Conservation (phyloP, 2,797 vertebrate species). For the Discoglossus pictus region DNA sequence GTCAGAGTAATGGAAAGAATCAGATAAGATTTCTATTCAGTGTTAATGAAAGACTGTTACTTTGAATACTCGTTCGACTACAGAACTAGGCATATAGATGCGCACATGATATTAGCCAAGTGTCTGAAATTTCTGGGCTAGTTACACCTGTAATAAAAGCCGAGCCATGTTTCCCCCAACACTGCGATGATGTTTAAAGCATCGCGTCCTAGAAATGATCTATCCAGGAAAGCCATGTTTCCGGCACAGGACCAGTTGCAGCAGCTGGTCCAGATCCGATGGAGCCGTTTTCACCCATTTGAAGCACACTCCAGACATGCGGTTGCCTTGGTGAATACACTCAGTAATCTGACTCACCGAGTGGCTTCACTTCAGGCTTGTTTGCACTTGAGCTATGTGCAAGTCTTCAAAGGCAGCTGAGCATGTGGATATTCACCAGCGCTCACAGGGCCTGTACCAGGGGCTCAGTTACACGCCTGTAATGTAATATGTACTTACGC, state of each 20-base stretch:
- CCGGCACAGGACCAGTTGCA: constrained; percentile 2
- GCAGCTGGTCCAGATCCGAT: constrained; percentile 22
- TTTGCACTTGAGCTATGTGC: constrained; percentile 32
- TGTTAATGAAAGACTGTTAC: too few species aligned
- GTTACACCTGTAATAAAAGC: too few species aligned
- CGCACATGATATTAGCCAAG: too few species aligned
- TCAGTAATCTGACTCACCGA: constrained; percentile 19
- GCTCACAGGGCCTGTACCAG: constrained; percentile 16
- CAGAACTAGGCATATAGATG: too few species aligned
- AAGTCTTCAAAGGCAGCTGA: constrained; percentile 30
- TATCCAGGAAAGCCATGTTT: not conserved
- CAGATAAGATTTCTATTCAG: too few species aligned
- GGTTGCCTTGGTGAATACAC: constrained; percentile 10
- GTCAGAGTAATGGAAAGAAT: too few species aligned
- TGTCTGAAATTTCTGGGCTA: too few species aligned
- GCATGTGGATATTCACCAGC: constrained; percentile 5
- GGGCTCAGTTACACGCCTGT: constrained; percentile 33
- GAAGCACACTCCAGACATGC: constrained; percentile 3
- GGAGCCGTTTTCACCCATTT: not conserved
- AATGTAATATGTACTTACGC: constrained; percentile 36
- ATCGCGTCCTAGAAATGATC: too few species aligned
- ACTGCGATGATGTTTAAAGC: too few species aligned
- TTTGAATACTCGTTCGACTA: too few species aligned
- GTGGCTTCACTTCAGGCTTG: constrained; percentile 40
- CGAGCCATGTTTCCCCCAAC: too few species aligned